Conservation (phyloP, 2,113 vertebrate species). For the Gambusia affinis region DNA sequence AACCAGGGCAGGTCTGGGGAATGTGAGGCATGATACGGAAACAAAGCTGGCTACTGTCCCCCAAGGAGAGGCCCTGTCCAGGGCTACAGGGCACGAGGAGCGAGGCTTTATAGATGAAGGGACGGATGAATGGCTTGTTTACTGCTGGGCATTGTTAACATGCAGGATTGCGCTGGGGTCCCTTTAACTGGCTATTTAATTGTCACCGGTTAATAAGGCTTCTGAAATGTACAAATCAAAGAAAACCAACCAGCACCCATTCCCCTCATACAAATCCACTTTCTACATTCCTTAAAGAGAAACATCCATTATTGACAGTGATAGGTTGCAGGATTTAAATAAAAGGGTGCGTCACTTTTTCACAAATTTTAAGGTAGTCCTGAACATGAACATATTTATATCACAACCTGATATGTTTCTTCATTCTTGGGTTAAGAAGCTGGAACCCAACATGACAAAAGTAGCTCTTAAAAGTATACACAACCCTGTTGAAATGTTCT, state of each 20-base stretch:
- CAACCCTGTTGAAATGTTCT: not conserved
- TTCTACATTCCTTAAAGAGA: not conserved
- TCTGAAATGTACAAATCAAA: not conserved
- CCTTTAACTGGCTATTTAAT: slow-evolving; percentile 11
- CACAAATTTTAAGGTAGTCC: not conserved
- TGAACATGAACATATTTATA: not conserved
- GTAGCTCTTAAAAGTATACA: not conserved
- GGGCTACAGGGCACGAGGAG: slow-evolving; percentile 60
- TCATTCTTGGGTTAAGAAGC: too few species aligned
- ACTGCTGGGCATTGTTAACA: slow-evolving; percentile 22
- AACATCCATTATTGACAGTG: not conserved
- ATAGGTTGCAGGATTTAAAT: not conserved
- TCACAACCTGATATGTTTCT: not conserved
- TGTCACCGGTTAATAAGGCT: not conserved
- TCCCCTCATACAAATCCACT: not conserved
- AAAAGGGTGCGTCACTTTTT: not conserved
- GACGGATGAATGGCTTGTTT: slow-evolving; percentile 30
- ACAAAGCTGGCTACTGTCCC: slow-evolving; percentile 82
- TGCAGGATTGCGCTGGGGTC: slow-evolving; percentile 1
- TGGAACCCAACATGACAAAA: not conserved
- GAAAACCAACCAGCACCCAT: not conserved
- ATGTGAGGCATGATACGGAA: slow-evolving; percentile 75
- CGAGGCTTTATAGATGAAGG: slow-evolving; percentile 49
- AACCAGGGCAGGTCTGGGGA: slow-evolving; percentile 73
- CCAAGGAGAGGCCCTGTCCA: slow-evolving; percentile 63